Conservation (phyloP, 2,113 vertebrate species). For the Lanius ludovicianus region DNA sequence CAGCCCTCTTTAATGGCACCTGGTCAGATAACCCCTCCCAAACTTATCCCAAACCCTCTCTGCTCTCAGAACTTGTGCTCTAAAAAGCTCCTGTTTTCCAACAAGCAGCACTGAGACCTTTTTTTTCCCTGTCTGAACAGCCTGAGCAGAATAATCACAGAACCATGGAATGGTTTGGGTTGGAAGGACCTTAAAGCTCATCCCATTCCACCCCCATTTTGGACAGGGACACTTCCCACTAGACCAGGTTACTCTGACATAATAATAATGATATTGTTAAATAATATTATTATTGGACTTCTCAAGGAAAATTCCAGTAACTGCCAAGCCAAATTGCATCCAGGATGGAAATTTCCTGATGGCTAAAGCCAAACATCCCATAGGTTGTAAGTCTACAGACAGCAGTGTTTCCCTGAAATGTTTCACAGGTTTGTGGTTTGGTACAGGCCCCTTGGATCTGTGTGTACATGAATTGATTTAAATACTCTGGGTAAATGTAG, state of each 20-base stretch:
- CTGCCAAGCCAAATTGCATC: neutral
- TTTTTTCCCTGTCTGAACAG: neutral
- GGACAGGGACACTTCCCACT: neutral
- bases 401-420: neutral
- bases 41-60: rapidly evolving
- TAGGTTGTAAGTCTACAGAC: rapidly evolving
- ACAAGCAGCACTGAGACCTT: neutral
- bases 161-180: neutral
- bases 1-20: neutral
- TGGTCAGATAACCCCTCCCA: neutral
- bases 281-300: neutral
- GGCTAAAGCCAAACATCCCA: neutral
- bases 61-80: neutral
- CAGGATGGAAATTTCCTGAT: neutral
- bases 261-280: neutral
- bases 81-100: neutral
- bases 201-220: neutral
- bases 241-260: neutral
- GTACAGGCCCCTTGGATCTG: neutral
- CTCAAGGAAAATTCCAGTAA: neutral
- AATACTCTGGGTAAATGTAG: neutral
- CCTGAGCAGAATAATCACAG: neutral
- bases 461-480: neutral
- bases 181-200: too few relatives aligned
- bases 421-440: neutral